These are phyloP conservation scores for Tortricodes alternella DNA, from an alignment of 2,888 invertebrate species.

Conservation along the genomic window DNA sequence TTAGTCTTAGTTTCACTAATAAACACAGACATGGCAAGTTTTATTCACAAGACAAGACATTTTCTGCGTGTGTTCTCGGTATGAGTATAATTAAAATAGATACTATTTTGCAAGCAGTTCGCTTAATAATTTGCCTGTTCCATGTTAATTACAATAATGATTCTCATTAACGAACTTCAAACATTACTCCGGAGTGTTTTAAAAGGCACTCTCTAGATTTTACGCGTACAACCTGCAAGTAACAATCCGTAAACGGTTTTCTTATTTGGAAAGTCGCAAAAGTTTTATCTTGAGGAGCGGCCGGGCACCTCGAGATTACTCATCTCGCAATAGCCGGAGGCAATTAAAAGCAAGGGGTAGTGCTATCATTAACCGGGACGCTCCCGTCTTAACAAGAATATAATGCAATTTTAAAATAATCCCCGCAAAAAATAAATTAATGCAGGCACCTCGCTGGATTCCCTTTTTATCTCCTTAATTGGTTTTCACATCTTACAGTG, in stretches of 20 bases:
- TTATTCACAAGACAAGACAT: too few species aligned
- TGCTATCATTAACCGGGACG: constrained; percentile 78
- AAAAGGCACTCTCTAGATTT: constrained; percentile 30
- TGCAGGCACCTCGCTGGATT: constrained; percentile 81
- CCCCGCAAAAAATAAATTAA: constrained; percentile 83
- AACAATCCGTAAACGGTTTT: constrained; percentile 37
- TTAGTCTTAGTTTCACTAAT: too few species aligned
- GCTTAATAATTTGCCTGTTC: not conserved
- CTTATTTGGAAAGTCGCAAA: constrained; percentile 55
- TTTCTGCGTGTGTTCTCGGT: too few species aligned
- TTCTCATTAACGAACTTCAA: constrained; percentile 26
- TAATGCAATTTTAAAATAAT: constrained; percentile 84
- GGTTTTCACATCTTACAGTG: constrained; percentile 83
- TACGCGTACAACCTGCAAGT: constrained; percentile 30
- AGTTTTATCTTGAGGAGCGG: constrained; percentile 69
- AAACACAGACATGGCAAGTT: too few species aligned
- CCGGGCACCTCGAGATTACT: constrained; percentile 75
- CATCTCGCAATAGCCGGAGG: constrained; percentile 80
- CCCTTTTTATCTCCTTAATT: constrained; percentile 83
- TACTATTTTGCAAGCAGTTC: not conserved
- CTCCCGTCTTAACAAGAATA: constrained; percentile 81
- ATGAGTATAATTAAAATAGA: not conserved
- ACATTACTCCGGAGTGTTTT: constrained; percentile 24
- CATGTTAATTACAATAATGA: constrained; percentile 23
- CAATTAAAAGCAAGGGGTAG: constrained; percentile 82